Evolutionary conservation across 2,797 vertebrate genomes (phyloP), one percentile per base, ranked within the genome.

Genomic region (Pangasius sanitwongsei): DNA sequence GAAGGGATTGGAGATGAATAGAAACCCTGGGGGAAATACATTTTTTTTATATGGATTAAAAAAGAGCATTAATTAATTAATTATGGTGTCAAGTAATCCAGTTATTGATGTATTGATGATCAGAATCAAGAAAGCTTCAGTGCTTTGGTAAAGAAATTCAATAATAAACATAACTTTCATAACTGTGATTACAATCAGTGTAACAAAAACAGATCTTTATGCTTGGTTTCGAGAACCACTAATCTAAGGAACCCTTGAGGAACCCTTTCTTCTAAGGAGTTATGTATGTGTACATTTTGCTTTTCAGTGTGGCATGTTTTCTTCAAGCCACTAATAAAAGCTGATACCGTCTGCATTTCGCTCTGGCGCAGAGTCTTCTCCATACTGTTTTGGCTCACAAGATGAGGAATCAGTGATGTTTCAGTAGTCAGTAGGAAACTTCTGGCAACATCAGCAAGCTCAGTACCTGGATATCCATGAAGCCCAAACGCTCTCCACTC

Each of bases 1-100:
- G 92, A 99, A 99, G 0, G 98, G 98, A 91, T 99, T 97, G 12
- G 94, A 92, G 92, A 99, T 98, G 91, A 99, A 98, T 91, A 99
- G 96, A 95, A 99, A 99, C 13, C 98, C 98, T 99, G 28, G 2
- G 53, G 28, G 3, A 15, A 57, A 34, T 37, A 37, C 23, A 1
- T 2, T 72, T 6, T 37, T 37, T 37, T 20, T 72, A 9, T 44
- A 44, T 44, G 41, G 41, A 44, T 44, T 44, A 50, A 50, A 50
- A 48, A 50, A 50, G 48, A 50, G 48, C 48, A 15, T 55, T 8
- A 6, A 70, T 37, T 37, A 72, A 0, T 65, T 65, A 28, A n/a
- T n/a, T n/a, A 61, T 67, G 63, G 63, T 16, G 67, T 18, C n/a
- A 18, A 13, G 34, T 67, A 37, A 70, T 70, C 69, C 34, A 37